Evolutionary conservation across 2,797 vertebrate genomes (phyloP).

Genomic region (Hydrolagus colliei): DNA sequence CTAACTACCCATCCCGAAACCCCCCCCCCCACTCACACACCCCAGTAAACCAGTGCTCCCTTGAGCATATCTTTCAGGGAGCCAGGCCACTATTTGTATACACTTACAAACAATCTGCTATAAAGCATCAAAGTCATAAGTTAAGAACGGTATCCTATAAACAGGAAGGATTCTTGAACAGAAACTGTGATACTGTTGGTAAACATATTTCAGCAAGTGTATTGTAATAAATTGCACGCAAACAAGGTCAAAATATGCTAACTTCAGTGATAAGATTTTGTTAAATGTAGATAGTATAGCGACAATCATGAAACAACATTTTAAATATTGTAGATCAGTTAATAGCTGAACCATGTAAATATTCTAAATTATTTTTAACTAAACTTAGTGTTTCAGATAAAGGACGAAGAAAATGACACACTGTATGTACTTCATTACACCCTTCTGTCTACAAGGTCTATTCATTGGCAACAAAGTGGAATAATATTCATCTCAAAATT

Average conservation of each 20-base stretch:
- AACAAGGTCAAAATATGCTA: not conserved
- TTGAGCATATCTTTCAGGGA: too few species aligned
- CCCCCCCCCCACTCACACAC: too few species aligned
- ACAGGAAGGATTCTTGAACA: not conserved
- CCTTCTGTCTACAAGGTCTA: not conserved
- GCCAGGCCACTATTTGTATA: too few species aligned
- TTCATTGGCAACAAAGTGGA: not conserved
- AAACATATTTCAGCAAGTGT: not conserved
- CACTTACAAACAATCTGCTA: too few species aligned
- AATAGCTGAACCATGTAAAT: not conserved
- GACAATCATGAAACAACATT: too few species aligned
- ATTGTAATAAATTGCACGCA: not conserved
- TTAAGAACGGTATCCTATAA: not conserved
- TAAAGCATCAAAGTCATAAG: too few species aligned
- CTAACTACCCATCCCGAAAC: too few species aligned
- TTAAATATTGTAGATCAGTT: too few species aligned
- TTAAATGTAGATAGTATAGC: not conserved
- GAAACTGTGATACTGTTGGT: not conserved
- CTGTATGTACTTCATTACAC: slow-evolving; percentile 5
- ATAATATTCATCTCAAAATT: not conserved
- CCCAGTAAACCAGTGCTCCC: too few species aligned
- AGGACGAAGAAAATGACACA: not conserved
- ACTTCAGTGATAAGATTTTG: not conserved
- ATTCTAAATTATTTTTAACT: not conserved
- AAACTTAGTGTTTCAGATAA: not conserved